phyloP scores from a whole-genome alignment of 2,113 vertebrate species.

The Lathamus discolor region DNA sequence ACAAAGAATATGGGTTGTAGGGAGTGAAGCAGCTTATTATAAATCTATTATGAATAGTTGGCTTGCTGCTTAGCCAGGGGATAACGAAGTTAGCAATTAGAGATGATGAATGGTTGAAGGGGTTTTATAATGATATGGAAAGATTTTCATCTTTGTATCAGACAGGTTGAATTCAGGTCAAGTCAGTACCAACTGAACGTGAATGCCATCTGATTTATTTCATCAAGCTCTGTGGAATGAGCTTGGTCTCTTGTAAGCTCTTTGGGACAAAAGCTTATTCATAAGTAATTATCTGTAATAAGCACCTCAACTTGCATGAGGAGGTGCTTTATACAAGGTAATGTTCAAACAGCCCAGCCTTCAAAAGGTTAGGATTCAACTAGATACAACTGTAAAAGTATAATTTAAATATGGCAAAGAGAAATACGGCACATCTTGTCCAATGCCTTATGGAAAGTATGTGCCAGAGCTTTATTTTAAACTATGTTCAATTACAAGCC shows the following conservation, averaged over 20 bases:
- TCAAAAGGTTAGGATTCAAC: conserved; percentile 5
- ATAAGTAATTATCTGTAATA: conserved; percentile 49
- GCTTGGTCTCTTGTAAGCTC: not conserved
- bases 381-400: not conserved
- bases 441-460: not conserved
- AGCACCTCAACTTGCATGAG: conserved; percentile 6
- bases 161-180: conserved; percentile 52
- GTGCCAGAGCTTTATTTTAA: not conserved
- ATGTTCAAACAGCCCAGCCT: not conserved
- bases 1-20: not conserved
- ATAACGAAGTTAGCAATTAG: conserved; percentile 35
- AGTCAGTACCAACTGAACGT: not conserved
- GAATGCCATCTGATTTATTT: conserved; percentile 27
- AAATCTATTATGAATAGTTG: conserved; percentile 32
- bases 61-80: conserved; percentile 8
- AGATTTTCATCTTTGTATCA: conserved; percentile 33
- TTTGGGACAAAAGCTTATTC: conserved; percentile 44
- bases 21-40: not conserved
- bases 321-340: conserved; percentile 5
- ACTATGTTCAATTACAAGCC: not conserved
- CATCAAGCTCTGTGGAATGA: not conserved
- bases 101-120: conserved; percentile 40
- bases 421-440: not conserved
- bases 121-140: conserved; percentile 34
- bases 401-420: conserved; percentile 12